Evolutionary conservation across 1,140 invertebrate genomes (phyloP).

Genomic region (Manduca sexta): DNA sequence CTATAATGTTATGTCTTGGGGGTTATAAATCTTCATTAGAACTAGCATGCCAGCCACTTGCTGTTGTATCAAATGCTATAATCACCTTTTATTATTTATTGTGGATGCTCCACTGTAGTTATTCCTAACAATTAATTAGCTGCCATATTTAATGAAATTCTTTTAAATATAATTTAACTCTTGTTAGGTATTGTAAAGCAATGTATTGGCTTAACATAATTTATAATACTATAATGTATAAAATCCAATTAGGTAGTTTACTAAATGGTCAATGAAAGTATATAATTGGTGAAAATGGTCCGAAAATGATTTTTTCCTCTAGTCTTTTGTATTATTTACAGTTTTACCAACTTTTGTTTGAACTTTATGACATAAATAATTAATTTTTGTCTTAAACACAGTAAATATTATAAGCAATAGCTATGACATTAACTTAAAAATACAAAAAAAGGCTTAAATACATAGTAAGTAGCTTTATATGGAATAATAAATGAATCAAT

Average conservation of each 20-base stretch:
- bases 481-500: neutral
- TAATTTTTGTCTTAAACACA: no score
- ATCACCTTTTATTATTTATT: conserved; percentile 1
- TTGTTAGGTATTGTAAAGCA: neutral
- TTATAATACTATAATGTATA: no score
- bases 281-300: no score
- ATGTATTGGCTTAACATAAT: neutral
- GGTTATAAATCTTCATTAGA: neutral
- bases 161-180: conserved; percentile 20
- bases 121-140: conserved; percentile 23
- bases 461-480: neutral
- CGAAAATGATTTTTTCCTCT: neutral
- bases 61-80: no score
- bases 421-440: no score
- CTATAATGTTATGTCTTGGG: neutral
- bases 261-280: no score
- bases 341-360: no score
- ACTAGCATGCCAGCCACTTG: neutral
- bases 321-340: neutral
- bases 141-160: conserved; percentile 38
- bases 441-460: neutral
- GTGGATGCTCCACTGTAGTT: conserved; percentile 15
- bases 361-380: no score
- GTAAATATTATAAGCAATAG: no score
- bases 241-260: no score